Conservation (phyloP, 2,797 vertebrate species). For the Ptychadena robeensis region DNA sequence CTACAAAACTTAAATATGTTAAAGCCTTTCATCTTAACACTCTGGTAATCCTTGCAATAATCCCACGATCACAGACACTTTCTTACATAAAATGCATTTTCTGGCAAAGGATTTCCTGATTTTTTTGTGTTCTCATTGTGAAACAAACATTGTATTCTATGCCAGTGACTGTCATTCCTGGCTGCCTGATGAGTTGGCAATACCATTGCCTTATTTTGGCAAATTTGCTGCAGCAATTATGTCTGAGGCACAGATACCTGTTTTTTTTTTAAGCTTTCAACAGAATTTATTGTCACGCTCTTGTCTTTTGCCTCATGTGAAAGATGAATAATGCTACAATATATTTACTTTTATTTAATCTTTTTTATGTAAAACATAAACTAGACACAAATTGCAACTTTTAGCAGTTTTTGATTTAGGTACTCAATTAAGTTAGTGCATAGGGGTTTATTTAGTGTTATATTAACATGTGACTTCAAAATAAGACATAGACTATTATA, state of each 20-base stretch:
- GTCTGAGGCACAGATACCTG: constrained; percentile 1
- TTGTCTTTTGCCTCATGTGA: neutral
- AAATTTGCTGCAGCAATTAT: neutral
- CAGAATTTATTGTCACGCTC: constrained; percentile 21
- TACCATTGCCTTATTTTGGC: neutral
- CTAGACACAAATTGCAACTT: no score
- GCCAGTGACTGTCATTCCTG: constrained; percentile 12
- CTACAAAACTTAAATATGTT: no score
- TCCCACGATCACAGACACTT: no score
- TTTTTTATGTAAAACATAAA: neutral
- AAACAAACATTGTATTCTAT: neutral
- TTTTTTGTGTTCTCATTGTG: neutral
- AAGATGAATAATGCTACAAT: no score
- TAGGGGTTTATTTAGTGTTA: no score
- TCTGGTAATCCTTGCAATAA: no score
- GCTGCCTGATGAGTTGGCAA: neutral
- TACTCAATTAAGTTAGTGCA: no score
- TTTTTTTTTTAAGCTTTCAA: constrained; percentile 6
- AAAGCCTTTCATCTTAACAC: no score
- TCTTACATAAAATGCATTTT: neutral
- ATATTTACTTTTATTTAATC: no score
- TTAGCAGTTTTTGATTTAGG: no score
- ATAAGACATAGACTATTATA: no score
- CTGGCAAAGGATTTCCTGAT: neutral
- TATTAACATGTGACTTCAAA: no score